Conservation (phyloP, 1,140 invertebrate genomes). For the Globodera rostochiensis region DNA sequence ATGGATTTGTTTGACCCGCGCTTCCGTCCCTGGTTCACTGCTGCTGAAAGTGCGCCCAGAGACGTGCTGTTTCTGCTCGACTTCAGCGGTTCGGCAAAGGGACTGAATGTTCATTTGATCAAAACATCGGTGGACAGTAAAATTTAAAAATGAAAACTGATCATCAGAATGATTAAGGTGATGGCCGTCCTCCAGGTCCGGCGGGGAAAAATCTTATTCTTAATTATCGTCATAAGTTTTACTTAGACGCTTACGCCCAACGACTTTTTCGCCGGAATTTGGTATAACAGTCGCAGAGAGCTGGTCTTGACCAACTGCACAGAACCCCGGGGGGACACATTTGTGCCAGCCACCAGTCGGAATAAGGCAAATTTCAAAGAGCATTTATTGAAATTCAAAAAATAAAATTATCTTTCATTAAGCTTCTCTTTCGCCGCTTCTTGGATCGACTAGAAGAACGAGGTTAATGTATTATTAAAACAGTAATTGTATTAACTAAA, state of each 20-base stretch:
- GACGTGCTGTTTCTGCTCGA: slow-evolving; percentile 52
- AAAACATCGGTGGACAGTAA: slow-evolving; percentile 34
- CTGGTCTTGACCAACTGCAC: slow-evolving; percentile 24
- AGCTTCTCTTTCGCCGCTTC: slow-evolving; percentile 56
- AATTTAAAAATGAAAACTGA: slow-evolving; percentile 9
- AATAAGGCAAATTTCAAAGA: slow-evolving; percentile 22
- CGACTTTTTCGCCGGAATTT: slow-evolving; percentile 51
- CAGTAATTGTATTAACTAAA: no score
- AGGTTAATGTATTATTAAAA: background rate
- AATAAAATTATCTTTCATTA: background rate
- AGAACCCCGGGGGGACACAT: background rate
- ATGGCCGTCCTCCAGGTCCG: slow-evolving; percentile 31
- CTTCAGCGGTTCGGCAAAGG: slow-evolving; percentile 50
- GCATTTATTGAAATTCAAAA: no score
- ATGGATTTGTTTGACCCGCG: slow-evolving; percentile 54
- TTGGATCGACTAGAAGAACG: slow-evolving; percentile 58
- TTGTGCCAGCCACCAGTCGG: slow-evolving; percentile 22
- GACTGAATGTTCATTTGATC: slow-evolving; percentile 46
- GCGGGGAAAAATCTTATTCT: no score
- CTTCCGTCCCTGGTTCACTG: slow-evolving; percentile 50
- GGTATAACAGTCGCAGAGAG: slow-evolving; percentile 38
- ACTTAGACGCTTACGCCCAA: slow-evolving; percentile 45
- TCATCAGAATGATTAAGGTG: slow-evolving; percentile 23
- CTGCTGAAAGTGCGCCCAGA: slow-evolving; percentile 45
- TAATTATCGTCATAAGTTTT: no score